phyloP scores from a whole-genome alignment of 2,888 invertebrate genomes.

The Drosophila yooni region DNA sequence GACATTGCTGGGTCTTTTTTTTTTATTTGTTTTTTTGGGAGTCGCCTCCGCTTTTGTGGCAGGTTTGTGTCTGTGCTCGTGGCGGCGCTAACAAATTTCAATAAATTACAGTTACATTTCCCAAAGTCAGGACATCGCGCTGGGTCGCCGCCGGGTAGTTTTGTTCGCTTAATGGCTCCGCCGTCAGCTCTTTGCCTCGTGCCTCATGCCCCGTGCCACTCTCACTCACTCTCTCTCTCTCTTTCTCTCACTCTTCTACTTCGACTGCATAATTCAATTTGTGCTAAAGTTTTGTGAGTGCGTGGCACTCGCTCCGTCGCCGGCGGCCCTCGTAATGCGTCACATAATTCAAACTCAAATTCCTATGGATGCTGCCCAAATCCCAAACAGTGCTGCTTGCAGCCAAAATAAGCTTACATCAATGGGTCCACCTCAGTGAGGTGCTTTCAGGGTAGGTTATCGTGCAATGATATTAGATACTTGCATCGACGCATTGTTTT shows the following conservation, averaged over 20 bases:
- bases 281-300: slow-evolving; percentile 72
- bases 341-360: slow-evolving; percentile 73
- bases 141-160: slow-evolving; percentile 35
- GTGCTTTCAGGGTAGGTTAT: neutral
- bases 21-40: neutral
- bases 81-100: slow-evolving; percentile 74
- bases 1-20: neutral
- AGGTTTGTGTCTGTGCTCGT: slow-evolving; percentile 59
- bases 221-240: neutral
- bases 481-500: neutral
- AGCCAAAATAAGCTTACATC: slow-evolving; percentile 8
- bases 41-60: slow-evolving; percentile 53
- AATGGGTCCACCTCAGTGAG: neutral
- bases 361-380: slow-evolving; percentile 24
- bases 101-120: slow-evolving; percentile 78
- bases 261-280: slow-evolving; percentile 76
- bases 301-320: slow-evolving; percentile 57
- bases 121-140: slow-evolving; percentile 58
- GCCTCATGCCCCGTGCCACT: neutral
- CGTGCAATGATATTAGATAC: slow-evolving; percentile 14
- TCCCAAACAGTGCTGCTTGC: neutral
- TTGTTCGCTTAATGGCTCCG: slow-evolving; percentile 55
- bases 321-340: slow-evolving; percentile 60
- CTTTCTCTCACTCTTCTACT: neutral
- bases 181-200: slow-evolving; percentile 18